Percentiles rank a stretch among this genome's conserved stretches.
Evolutionary conservation across 2,113 vertebrate genomes (phyloP).

Genomic region (human (Homo sapiens)): GRCh38 chr12:13273501-13274000

Average conservation of each 20-base stretch:
- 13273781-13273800: no score
- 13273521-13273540: background rate
- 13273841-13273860: background rate
- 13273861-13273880: conserved; percentile 29
- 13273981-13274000: background rate
- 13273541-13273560: background rate
- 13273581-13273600: background rate
- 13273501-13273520: background rate
- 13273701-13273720: background rate
- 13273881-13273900: background rate
- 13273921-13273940: background rate
- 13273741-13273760: background rate
- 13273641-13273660: background rate
- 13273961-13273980: background rate
- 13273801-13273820: background rate
- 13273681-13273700: background rate
- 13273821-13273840: background rate
- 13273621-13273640: conserved; percentile 36
- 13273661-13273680: background rate
- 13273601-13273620: background rate
- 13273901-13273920: background rate
- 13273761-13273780: background rate
- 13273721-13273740: background rate
- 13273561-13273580: background rate
- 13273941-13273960: background rate